Conservation (phyloP, 2,113 vertebrate species). For the Catharus minimus region DNA sequence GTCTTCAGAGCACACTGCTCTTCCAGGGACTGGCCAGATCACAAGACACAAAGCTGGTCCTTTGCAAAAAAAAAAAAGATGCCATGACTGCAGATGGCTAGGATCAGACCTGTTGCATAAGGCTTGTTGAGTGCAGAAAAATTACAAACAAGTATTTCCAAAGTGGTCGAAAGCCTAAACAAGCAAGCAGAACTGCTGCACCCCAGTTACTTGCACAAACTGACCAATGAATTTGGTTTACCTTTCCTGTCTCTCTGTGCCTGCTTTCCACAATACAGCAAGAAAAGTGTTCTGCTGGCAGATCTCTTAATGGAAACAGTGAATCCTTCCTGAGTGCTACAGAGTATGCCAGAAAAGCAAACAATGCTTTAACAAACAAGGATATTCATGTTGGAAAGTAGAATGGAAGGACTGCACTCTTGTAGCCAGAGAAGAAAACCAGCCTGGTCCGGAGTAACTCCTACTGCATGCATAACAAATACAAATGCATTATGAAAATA, state of each 20-base stretch:
- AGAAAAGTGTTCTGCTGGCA: background rate
- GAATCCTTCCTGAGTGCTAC: background rate
- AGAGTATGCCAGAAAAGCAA: slow-evolving; percentile 4
- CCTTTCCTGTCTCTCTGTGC: background rate
- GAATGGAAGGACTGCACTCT: background rate
- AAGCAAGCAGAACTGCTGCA: background rate
- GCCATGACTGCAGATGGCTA: background rate
- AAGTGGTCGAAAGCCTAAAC: background rate
- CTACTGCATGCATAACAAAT: background rate
- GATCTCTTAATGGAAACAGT: background rate
- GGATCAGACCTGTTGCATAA: background rate
- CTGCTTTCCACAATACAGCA: background rate
- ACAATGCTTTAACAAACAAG: slow-evolving; percentile 8
- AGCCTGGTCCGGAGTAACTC: background rate
- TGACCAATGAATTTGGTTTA: background rate
- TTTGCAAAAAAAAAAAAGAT: background rate
- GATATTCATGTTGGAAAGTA: background rate
- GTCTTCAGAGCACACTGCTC: background rate
- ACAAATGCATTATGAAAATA: background rate
- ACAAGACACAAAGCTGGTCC: background rate
- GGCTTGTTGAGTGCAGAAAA: background rate
- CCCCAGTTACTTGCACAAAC: background rate
- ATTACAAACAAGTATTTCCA: background rate
- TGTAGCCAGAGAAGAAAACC: background rate
- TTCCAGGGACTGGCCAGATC: background rate